Percentiles rank a stretch among this genome's conserved stretches.
These are phyloP conservation scores for Meles meles DNA, from an alignment of 2,113 vertebrate genomes.

Conservation along the genomic window DNA sequence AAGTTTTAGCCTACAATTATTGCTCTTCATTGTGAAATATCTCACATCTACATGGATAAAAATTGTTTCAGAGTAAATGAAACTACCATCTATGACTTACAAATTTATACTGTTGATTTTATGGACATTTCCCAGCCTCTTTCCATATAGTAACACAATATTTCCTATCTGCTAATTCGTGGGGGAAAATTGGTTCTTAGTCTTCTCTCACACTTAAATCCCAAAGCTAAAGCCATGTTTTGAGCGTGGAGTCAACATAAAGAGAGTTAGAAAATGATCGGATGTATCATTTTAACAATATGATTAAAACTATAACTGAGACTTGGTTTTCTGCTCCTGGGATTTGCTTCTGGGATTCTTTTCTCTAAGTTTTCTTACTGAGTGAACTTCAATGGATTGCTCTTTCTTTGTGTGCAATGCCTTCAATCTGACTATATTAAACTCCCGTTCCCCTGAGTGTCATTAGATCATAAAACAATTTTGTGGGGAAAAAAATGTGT, in stretches of 20 bases:
- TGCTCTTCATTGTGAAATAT: not conserved
- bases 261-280: not conserved
- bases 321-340: not conserved
- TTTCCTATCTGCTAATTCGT: not conserved
- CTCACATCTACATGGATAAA: not conserved
- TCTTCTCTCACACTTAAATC: not conserved
- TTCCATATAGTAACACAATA: not conserved
- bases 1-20: not conserved
- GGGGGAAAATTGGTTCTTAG: not conserved
- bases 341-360: not conserved
- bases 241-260: not conserved
- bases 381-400: not conserved
- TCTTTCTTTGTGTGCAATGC: not conserved
- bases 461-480: slow-evolving; percentile 25
- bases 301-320: not conserved
- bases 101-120: not conserved
- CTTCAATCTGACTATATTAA: not conserved
- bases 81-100: not conserved
- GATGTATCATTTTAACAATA: not conserved
- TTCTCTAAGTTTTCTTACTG: not conserved
- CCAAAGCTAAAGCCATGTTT: not conserved
- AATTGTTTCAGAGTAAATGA: not conserved
- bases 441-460: not conserved
- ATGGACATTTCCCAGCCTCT: not conserved
- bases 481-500: not conserved